phyloP scores from a whole-genome alignment of 2,113 vertebrate genomes.

The Plecotus auritus region DNA sequence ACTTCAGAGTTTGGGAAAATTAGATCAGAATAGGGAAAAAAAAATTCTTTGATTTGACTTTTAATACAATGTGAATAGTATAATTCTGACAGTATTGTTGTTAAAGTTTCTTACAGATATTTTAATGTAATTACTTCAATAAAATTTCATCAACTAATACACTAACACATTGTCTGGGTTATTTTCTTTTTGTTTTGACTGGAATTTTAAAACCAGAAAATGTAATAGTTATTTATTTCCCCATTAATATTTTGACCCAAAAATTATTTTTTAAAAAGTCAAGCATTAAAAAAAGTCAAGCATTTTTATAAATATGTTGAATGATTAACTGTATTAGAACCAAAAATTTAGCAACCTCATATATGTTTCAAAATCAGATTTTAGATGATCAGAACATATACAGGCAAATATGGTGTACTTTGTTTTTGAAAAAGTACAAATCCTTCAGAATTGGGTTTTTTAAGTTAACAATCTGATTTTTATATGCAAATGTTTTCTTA shows the following conservation, averaged over 20 bases:
- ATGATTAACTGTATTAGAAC: not conserved
- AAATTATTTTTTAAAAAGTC: not conserved
- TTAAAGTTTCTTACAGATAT: not conserved
- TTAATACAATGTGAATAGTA: not conserved
- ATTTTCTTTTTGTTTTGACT: conserved; percentile 21
- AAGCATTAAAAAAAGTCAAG: conserved; percentile 18
- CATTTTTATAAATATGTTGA: not conserved
- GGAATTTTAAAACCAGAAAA: conserved; percentile 21
- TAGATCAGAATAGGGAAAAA: not conserved
- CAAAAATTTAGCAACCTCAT: not conserved
- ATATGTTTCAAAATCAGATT: conserved; percentile 14
- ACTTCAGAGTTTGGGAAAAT: conserved; percentile 4
- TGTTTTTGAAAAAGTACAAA: conserved; percentile 24
- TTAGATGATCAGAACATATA: not conserved
- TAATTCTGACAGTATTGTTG: not conserved
- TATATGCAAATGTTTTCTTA: conserved; percentile 32
- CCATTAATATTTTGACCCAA: conserved; percentile 17
- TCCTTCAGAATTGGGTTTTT: not conserved
- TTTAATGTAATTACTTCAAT: conserved; percentile 32
- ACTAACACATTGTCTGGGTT: not conserved
- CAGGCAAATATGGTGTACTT: not conserved
- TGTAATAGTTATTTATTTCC: not conserved
- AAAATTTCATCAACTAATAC: conserved; percentile 33
- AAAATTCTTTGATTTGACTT: conserved; percentile 10
- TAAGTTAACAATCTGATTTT: conserved; percentile 34